Evolutionary conservation across 2,113 vertebrate genomes (phyloP).

Genomic region (Austrofundulus limnaeus): DNA sequence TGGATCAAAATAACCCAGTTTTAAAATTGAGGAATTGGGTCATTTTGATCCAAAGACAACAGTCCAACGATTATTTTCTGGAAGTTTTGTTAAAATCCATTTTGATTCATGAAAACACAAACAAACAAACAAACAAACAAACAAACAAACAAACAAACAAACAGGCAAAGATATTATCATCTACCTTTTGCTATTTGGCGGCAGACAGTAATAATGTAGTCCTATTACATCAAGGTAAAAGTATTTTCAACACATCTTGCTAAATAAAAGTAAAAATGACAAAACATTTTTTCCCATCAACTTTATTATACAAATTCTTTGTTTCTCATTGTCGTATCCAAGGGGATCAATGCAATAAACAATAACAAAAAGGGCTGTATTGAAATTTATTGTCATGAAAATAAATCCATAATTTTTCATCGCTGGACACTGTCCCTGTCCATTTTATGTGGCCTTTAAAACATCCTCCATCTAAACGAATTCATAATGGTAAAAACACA

Average conservation of each 20-base stretch:
- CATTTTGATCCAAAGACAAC: too few relatives aligned
- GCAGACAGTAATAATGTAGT: too few relatives aligned
- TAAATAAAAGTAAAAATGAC: slow-evolving; percentile 4
- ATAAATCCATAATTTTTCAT: slow-evolving; percentile 60
- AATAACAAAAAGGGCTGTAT: slow-evolving; percentile 60
- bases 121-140: too few relatives aligned
- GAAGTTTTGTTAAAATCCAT: too few relatives aligned
- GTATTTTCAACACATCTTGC: background rate
- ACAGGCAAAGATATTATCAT: too few relatives aligned
- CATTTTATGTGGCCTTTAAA: slow-evolving; percentile 51
- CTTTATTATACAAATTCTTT: slow-evolving; percentile 82
- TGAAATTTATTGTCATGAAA: slow-evolving; percentile 63
- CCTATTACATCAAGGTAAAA: background rate
- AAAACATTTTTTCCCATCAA: slow-evolving; percentile 65
- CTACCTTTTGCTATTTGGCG: too few relatives aligned
- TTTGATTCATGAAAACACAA: too few relatives aligned
- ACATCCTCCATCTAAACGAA: slow-evolving; percentile 53
- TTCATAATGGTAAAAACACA: slow-evolving; percentile 67
- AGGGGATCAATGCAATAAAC: slow-evolving; percentile 69
- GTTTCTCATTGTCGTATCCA: slow-evolving; percentile 74
- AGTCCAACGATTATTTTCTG: too few relatives aligned
- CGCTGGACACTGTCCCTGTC: slow-evolving; percentile 41
- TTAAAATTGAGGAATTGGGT: too few relatives aligned
- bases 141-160: too few relatives aligned
- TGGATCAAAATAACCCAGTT: too few relatives aligned